phyloP scores from a whole-genome alignment of 2,888 invertebrate genomes.

The Eledone cirrhosa region DNA sequence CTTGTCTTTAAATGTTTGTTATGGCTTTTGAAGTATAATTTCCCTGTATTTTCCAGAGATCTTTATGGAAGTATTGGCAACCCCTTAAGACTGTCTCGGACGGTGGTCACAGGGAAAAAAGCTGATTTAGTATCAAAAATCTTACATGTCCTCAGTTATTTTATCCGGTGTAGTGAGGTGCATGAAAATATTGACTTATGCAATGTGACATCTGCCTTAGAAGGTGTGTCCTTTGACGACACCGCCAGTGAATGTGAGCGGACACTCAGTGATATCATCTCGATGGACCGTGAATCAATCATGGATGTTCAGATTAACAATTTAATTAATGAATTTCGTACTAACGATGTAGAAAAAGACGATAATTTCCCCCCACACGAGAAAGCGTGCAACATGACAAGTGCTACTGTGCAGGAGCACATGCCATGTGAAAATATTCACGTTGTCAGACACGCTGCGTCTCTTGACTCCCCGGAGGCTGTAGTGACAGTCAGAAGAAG shows the following conservation, averaged over 20 bases:
- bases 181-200: conserved; percentile 63
- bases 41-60: conserved; percentile 70
- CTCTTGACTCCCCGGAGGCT: background rate
- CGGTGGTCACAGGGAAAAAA: conserved; percentile 76
- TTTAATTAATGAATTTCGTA: background rate
- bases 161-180: conserved; percentile 83
- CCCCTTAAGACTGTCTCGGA: conserved; percentile 80
- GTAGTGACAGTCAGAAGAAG: background rate
- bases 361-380: conserved; percentile 14
- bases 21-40: background rate
- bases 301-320: conserved; percentile 5
- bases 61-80: conserved; percentile 85
- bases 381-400: conserved; percentile 44
- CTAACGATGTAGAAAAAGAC: conserved; percentile 30
- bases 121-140: conserved; percentile 77
- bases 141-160: conserved; percentile 83
- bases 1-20: too few relatives aligned
- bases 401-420: conserved; percentile 43
- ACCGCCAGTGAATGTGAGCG: conserved; percentile 45
- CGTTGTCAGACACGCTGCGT: conserved; percentile 37
- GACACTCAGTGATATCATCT: conserved; percentile 33
- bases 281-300: conserved; percentile 24
- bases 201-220: conserved; percentile 43
- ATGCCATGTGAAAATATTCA: conserved; percentile 42
- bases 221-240: conserved; percentile 42